Evolutionary conservation across 1,140 invertebrate species (phyloP).

Genomic region (Parapsyche elsis): DNA sequence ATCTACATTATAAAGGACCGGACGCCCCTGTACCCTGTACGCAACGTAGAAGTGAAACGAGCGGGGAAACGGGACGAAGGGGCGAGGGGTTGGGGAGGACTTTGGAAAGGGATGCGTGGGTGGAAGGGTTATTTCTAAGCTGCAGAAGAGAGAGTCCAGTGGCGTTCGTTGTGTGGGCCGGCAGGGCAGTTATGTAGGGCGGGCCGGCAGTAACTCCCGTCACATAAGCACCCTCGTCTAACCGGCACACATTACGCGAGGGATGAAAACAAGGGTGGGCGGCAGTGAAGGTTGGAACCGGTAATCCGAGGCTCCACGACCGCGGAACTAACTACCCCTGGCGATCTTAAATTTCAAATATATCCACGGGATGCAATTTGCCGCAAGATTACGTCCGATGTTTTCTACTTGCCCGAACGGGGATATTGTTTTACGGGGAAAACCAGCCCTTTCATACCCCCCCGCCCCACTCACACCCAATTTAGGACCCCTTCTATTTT

Average conservation of each 20-base stretch:
- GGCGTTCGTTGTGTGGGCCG: neutral
- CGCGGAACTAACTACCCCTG: constrained; percentile 31
- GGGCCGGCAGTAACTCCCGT: constrained; percentile 18
- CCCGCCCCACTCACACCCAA: neutral
- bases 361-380: constrained; percentile 38
- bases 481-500: neutral
- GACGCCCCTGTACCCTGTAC: too few species aligned
- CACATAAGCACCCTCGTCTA: neutral
- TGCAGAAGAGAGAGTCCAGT: neutral
- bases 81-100: neutral
- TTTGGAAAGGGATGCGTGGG: too few species aligned
- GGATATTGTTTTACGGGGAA: constrained; percentile 31
- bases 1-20: neutral
- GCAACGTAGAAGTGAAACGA: neutral
- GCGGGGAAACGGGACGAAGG: neutral
- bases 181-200: constrained; percentile 1
- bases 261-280: neutral
- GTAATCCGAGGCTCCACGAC: constrained; percentile 31
- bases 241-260: neutral
- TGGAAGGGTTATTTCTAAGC: too few species aligned
- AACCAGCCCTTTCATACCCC: neutral
- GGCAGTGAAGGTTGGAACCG: neutral
- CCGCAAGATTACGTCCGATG: constrained; percentile 36
- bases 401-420: constrained; percentile 32
- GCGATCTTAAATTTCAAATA: constrained; percentile 41